Evolutionary conservation across 2,113 vertebrate species (phyloP).

Genomic region (Formicarius rufipectus): DNA sequence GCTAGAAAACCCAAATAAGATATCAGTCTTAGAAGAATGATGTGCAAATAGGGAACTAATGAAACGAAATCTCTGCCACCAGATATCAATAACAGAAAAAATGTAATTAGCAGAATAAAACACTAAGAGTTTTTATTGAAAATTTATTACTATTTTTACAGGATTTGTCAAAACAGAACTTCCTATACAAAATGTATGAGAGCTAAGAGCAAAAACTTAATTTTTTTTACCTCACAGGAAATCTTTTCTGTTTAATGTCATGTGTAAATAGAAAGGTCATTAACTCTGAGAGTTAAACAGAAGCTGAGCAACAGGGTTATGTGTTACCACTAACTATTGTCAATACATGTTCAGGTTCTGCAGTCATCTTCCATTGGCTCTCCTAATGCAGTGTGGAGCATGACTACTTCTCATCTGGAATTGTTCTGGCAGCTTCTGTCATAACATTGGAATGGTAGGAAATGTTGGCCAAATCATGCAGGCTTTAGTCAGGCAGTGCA

Average conservation of each 20-base stretch:
- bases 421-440: constrained; percentile 18
- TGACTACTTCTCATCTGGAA: constrained; percentile 15
- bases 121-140: neutral
- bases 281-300: neutral
- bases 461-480: constrained; percentile 45
- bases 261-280: neutral
- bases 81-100: neutral
- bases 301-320: neutral
- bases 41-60: neutral
- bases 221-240: neutral
- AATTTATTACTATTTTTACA: neutral
- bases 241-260: neutral
- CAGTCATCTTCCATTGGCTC: neutral
- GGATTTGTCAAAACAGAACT: neutral
- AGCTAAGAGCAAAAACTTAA: neutral
- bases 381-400: neutral
- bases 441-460: constrained; percentile 32
- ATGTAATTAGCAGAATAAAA: neutral
- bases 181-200: neutral
- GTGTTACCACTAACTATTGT: neutral
- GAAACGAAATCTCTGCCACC: neutral
- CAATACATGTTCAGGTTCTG: neutral
- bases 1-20: neutral
- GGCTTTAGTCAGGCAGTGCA: constrained; percentile 10
- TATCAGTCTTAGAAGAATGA: neutral